A percentile compares a stretch with the other conserved stretches of the same genome.
Conservation (phyloP, 2,888 invertebrate species). For the Marronus borbonicus region DNA sequence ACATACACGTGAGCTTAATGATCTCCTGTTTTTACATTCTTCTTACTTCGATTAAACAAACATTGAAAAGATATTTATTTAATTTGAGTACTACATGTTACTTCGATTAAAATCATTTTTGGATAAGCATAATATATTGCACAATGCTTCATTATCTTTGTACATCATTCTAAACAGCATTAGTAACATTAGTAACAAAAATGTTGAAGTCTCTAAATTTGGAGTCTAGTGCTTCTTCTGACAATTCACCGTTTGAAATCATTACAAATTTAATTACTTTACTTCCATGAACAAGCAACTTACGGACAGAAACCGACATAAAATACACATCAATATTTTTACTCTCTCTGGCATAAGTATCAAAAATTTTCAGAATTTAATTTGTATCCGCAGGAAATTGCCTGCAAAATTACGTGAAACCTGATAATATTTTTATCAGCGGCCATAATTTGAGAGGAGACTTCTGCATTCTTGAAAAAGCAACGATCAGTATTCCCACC, state of each 20-base stretch:
- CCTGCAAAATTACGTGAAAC: conserved; percentile 50
- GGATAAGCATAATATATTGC: too few relatives aligned
- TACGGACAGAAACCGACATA: neutral
- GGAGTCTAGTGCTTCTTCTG: conserved; percentile 1
- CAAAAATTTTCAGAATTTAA: neutral
- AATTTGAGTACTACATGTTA: too few relatives aligned
- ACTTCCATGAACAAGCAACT: conserved; percentile 15
- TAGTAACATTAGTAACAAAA: too few relatives aligned
- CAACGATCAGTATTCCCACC: conserved; percentile 53
- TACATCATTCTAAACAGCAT: too few relatives aligned
- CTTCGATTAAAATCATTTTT: too few relatives aligned
- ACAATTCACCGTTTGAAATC: conserved; percentile 6
- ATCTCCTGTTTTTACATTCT: too few relatives aligned
- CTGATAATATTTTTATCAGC: conserved; percentile 45
- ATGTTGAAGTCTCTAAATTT: conserved; percentile 10
- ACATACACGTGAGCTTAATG: too few relatives aligned
- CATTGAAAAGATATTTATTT: too few relatives aligned
- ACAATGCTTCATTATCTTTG: too few relatives aligned
- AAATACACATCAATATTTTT: conserved; percentile 6
- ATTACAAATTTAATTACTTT: conserved; percentile 4
- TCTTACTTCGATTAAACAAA: too few relatives aligned
- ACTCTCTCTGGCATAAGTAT: conserved; percentile 10
- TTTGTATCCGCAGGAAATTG: conserved; percentile 50
- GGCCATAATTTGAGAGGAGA: conserved; percentile 27
- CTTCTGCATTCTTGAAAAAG: conserved; percentile 59